phyloP scores from a whole-genome alignment of 2,797 vertebrate species.

The Merluccius polli region DNA sequence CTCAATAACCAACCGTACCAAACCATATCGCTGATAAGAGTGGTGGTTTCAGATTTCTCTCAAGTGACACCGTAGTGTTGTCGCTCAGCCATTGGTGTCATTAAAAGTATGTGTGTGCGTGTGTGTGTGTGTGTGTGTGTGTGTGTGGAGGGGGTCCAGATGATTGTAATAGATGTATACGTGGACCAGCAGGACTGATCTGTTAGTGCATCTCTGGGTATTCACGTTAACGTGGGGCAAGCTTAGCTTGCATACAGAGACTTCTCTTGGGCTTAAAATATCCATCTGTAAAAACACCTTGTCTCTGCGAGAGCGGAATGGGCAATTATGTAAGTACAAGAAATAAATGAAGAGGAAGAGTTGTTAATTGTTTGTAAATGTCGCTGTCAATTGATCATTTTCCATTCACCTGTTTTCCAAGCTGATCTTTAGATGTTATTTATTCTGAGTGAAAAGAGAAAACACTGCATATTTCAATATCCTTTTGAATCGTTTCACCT shows the following conservation, averaged over 20 bases:
- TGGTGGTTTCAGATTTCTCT: not conserved
- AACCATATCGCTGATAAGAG: not conserved
- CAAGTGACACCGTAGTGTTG: too few species aligned
- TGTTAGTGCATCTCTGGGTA: slow-evolving; percentile 50
- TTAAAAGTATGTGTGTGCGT: not conserved
- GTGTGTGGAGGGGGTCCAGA: slow-evolving; percentile 9
- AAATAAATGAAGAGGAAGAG: not conserved
- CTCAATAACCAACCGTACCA: too few species aligned
- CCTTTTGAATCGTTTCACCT: not conserved
- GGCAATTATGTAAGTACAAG: slow-evolving; percentile 30
- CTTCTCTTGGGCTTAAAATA: not conserved
- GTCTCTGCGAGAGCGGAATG: slow-evolving; percentile 9
- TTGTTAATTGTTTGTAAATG: slow-evolving; percentile 29
- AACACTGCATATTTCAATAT: not conserved
- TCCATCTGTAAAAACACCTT: slow-evolving; percentile 20
- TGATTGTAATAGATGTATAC: slow-evolving; percentile 44
- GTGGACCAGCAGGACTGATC: slow-evolving; percentile 69
- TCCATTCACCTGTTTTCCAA: slow-evolving; percentile 8
- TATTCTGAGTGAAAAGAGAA: slow-evolving; percentile 35
- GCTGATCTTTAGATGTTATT: slow-evolving; percentile 27
- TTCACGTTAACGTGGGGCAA: slow-evolving; percentile 20
- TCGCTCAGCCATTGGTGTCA: not conserved
- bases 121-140: slow-evolving; percentile 23
- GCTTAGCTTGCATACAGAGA: not conserved
- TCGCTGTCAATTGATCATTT: slow-evolving; percentile 17